Base-by-base conservation (phyloP, 2,888 invertebrate species). In the Polymixis lichenea region DNA sequence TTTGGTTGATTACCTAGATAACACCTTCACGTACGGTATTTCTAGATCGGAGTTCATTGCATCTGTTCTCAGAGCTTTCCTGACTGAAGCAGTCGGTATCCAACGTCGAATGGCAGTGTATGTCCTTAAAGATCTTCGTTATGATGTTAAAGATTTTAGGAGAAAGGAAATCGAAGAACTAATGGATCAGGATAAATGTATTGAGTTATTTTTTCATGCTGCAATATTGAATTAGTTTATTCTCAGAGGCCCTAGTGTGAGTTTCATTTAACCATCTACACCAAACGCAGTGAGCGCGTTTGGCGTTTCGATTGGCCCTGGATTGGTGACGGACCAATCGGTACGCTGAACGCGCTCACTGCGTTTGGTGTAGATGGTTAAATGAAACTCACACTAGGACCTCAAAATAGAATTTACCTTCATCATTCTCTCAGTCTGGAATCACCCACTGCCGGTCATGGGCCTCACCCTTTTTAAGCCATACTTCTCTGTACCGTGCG, bases 1-100 rank as follows among this genome's bases (percentile, higher is more conserved):
- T 0, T 74, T 94, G 7, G 60, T 38, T 1, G 25, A 72, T 6
- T 93, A 91, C 79, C 78, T 93, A 3, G 0, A 56, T 17, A 11
- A 65, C 0, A 61, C 70, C 17, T 80, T 88, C 4, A 11, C 25
- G n/a, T 61, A 17, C 43, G 70, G 76, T 2, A 13, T 0, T 43
- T 75, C 83, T 0, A 83, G 56, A 25, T n/a, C 53, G 2, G 49
- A 43, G 38, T 82, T 87, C 9, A 61, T 77, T 49, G 66, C 17
- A 2, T 75, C 72, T 0, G 17, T 85, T 22, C 46, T 80, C 6
- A 82, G 82, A 58, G 81, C 75, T n/a, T 79, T 87, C 0, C 25
- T 87, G 28, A 32, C 67, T 2, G 79, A 79, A 25, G 75, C 68
- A 67, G 68, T 60, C 0, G 86, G 77, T n/a, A 32, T 19, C 46